Evolutionary conservation across 2,113 vertebrate genomes (phyloP).

Genomic region (Thunnus maccoyii): DNA sequence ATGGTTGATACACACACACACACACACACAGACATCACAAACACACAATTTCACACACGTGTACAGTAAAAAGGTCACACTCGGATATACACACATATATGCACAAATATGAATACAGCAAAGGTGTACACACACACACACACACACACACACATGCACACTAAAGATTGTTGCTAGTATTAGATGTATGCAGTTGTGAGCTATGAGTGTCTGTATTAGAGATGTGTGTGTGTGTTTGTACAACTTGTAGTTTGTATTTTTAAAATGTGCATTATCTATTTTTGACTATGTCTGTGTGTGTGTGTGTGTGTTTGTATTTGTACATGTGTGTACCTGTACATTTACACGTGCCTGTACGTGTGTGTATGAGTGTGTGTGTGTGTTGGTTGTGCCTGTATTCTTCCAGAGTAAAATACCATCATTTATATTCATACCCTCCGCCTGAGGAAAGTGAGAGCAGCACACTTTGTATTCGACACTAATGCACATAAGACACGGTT

Average conservation of each 20-base stretch:
- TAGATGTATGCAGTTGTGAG: too few relatives aligned
- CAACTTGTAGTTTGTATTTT: too few relatives aligned
- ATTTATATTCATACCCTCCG: conserved; percentile 69
- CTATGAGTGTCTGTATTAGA: too few relatives aligned
- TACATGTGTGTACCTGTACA: background rate
- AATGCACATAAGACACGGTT: conserved; percentile 71
- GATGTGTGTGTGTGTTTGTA: too few relatives aligned
- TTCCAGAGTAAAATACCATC: conserved; percentile 50
- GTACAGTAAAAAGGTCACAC: background rate
- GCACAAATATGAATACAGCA: too few relatives aligned
- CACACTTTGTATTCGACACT: conserved; percentile 65
- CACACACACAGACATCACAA: conserved; percentile 26
- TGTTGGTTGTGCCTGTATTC: conserved; percentile 27
- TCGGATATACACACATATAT: background rate
- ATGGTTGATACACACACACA: conserved; percentile 13
- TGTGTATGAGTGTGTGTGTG: background rate
- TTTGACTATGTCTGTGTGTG: background rate
- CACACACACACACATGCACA: background rate
- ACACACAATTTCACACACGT: background rate
- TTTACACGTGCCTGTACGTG: background rate
- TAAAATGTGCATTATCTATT: too few relatives aligned
- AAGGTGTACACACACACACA: background rate
- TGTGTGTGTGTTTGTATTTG: background rate
- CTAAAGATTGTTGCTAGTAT: too few relatives aligned
- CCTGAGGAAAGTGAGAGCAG: conserved; percentile 62